Evolutionary conservation across 1,140 invertebrate species (phyloP), one percentile per base, ranked within the genome.

Genomic region (Neodiprion fabricii): DNA sequence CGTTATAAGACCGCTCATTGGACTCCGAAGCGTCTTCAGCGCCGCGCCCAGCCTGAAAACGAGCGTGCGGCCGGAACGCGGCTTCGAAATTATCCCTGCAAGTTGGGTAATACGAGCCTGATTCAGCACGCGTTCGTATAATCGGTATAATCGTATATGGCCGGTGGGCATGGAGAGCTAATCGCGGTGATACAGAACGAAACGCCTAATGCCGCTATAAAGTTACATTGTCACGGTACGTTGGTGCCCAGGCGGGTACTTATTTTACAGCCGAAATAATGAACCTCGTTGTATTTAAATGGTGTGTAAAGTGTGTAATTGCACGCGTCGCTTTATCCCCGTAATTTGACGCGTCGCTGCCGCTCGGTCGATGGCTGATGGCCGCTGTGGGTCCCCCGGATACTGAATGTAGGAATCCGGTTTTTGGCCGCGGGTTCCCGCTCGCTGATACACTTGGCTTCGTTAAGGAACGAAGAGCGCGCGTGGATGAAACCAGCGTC

Each of bases 211-310:
- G 76, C 79, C 73, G 74, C 79, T 79, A 79, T 80, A 79, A 83
- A 84, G 82, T 84, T 84, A 81, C 81, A 61, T 9, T 17, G 53
- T 76, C 79, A 79, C 74, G 72, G 76, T 75, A 72, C 79, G 70
- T 79, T 79, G 74, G 28, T 50, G 69, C 76, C 28, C 48, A 14
- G 10, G 40, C 74, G 71, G 74, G 76, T 81, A 81, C 78, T 82
- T 78, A 79, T 81, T 82, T 82, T 79, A 83, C 80, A 77, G 70
- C 74, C 72, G 49, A 72, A 78, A 80, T 83, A 84, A 84, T 83
- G 72, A 77, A 70, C 48, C 21, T 72, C 67, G 67, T 77, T 73
- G 70, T 61, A 77, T 77, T 70, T 72, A 73, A 74, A 74, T 74
- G 76, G 75, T 49, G 50, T 69, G 67, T 70, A 53, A 66, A 67